Base-by-base conservation (phyloP, 2,888 invertebrate genomes). In the Caenorhabditis sp. region DNA sequence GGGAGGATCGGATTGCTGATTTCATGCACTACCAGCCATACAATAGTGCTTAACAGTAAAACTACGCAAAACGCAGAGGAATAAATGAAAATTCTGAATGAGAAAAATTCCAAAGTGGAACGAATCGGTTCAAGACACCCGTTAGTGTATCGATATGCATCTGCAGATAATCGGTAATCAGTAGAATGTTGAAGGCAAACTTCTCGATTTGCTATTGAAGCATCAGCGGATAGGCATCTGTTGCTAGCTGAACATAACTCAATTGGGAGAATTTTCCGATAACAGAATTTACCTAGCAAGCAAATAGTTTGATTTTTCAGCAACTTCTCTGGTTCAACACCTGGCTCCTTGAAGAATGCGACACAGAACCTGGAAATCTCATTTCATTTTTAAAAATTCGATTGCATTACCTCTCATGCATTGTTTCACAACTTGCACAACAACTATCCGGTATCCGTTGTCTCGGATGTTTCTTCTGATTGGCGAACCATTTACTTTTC, bases 371-470 rank as follows among this genome's bases (percentile, higher is more conserved):
- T 76, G 47, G 38, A 79, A 47, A 31, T 31, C 4, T 4, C 7
- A 31, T 31, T 31, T 4, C 4, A 31, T 31, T 31, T 6, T 31
- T 6, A 41, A 22, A 14, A 44, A 22, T 51, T 35, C 6, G 26
- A 24, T 5, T 16, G 22, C 10, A 24, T 12, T 35, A 85, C 82
- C 49, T 77, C 22, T 80, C 82, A 69, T 85, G 85, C 69, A 85
- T 83, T n/a, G 77, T 47, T n/a, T 64, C 69, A 77, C 85, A 85
- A 56, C 72, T 81, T 1, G 85, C 82, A 61, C 85, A 85, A 41
- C 85, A 85, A 38, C 80, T 80, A 12, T 77, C 77, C 14, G 85
- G 85, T 35, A 83, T 66, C 54, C 79, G 16, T 22, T 54, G 61
- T 26, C 79, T 58, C 24, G 85, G 83, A 58, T 70, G 73, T 35